Conservation (phyloP, 2,113 vertebrate species). For the Periophthalmodon schlosseri region DNA sequence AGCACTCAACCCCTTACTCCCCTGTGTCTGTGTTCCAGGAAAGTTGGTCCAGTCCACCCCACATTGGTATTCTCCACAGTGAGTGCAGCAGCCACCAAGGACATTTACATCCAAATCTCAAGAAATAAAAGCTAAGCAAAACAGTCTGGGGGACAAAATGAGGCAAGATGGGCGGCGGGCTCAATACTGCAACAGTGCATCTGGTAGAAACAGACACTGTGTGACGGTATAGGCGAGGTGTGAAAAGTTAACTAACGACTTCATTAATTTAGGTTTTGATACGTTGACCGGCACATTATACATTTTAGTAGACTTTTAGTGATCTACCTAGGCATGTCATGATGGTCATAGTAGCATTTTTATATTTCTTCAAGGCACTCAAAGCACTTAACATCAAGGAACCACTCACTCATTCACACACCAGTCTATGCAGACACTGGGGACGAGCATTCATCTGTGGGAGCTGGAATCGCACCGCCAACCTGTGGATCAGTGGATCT, state of each 20-base stretch:
- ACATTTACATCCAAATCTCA: constrained; percentile 60
- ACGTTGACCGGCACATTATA: too few relatives aligned
- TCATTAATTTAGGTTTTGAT: too few relatives aligned
- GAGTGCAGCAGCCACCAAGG: constrained; percentile 47
- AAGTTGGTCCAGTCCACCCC: constrained; percentile 33
- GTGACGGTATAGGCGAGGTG: background rate
- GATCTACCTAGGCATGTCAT: too few relatives aligned
- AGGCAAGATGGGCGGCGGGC: background rate
- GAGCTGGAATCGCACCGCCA: too few relatives aligned
- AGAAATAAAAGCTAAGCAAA: constrained; percentile 36
- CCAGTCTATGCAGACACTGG: too few relatives aligned
- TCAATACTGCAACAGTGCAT: background rate
- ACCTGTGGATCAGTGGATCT: too few relatives aligned
- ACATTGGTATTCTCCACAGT: constrained; percentile 59
- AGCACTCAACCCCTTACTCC: constrained; percentile 59
- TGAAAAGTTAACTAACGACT: background rate
- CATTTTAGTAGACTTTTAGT: too few relatives aligned
- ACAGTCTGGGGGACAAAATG: constrained; percentile 19
- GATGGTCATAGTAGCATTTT: too few relatives aligned
- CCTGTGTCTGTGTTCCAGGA: constrained; percentile 40
- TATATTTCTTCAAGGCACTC: too few relatives aligned
- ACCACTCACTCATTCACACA: too few relatives aligned
- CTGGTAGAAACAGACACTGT: background rate
- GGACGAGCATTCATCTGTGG: too few relatives aligned
- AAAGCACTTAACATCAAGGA: too few relatives aligned